Base-by-base conservation (phyloP, 2,113 vertebrate genomes). In the Hylia prasina region DNA sequence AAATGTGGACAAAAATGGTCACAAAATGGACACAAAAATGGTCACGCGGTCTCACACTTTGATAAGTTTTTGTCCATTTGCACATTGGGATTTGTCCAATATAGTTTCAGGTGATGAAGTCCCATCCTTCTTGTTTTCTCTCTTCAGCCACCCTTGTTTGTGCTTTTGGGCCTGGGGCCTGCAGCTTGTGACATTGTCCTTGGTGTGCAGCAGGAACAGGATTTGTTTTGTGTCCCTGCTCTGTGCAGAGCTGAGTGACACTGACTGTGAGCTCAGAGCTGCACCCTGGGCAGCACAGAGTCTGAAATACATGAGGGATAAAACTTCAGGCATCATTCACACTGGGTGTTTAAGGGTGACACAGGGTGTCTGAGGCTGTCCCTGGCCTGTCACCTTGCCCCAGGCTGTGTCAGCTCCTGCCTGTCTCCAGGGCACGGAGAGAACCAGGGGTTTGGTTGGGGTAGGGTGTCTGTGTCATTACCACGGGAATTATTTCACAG, bases 401-500 rank as follows among this genome's bases (percentile, higher is more conserved):
- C 25, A 6, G 35, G 64, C 33, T 54, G 64, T 17, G 48, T 20
- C 58, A 48, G 33, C 25, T 82, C 27, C 82, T 18, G 9, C 12
- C n/a, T 15, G 8, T 42, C 33, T 31, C 33, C 10, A 3, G 63
- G 39, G 31, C 33, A 18, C 39, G 0, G 0, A 10, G 40, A n/a
- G 39, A 10, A 1, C 1, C 1, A 3, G 45, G 6, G 8, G 2
- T 10, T 48, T 51, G 23, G 39, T 64, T 50, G 7, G 56, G 51
- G 15, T 5, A 5, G 42, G 47, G 33, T 14, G 3, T 20, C 2
- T 1, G 47, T 5, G 35, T 40, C 56, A 14, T 5, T 30, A 15
- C 47, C 20, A 8, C 0, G 12, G 18, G 47, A 73, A 56, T 39
- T 23, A 33, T 81, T 66, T 64, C 4, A 3, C 9, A 1, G 47